A percentile compares a stretch with the other conserved stretches of the same genome.
These are phyloP conservation scores for Agrochola litura DNA, from an alignment of 2,888 invertebrate genomes.

Conservation along the genomic window DNA sequence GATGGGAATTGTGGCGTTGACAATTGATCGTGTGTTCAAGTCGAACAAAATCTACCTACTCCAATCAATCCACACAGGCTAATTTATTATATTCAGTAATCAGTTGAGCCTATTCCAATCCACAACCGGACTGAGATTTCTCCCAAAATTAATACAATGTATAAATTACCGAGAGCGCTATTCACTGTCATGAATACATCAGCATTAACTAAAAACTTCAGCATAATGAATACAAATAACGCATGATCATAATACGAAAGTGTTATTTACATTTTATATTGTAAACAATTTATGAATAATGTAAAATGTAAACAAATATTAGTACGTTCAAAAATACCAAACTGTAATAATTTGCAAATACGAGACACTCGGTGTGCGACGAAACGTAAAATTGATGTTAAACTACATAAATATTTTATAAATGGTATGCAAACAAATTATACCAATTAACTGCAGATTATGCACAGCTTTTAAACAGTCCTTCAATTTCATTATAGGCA, in stretches of 20 bases:
- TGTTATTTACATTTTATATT: constrained; percentile 54
- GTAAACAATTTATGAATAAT: constrained; percentile 49
- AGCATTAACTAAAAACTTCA: constrained; percentile 35
- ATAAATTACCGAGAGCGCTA: constrained; percentile 34
- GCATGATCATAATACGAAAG: constrained; percentile 33
- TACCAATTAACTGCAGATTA: constrained; percentile 34
- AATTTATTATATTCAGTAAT: neutral
- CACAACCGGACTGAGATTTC: neutral
- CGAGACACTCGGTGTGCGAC: constrained; percentile 18
- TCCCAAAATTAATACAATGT: constrained; percentile 43
- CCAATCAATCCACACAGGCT: no score
- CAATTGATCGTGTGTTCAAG: no score
- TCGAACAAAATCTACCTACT: neutral
- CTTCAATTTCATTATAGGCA: constrained; percentile 1
- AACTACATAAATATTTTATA: constrained; percentile 40
- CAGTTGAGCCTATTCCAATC: constrained; percentile 1
- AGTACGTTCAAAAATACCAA: constrained; percentile 29
- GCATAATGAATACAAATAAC: constrained; percentile 49
- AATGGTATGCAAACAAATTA: constrained; percentile 38
- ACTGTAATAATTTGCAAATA: constrained; percentile 46
- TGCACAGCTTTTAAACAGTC: constrained; percentile 31
- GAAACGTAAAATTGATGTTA: constrained; percentile 51
- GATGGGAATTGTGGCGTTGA: neutral
- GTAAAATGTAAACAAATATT: constrained; percentile 41
- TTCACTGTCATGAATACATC: constrained; percentile 46